phyloP scores from a whole-genome alignment of 1,140 invertebrate species.

The Zophobas atratus region DNA sequence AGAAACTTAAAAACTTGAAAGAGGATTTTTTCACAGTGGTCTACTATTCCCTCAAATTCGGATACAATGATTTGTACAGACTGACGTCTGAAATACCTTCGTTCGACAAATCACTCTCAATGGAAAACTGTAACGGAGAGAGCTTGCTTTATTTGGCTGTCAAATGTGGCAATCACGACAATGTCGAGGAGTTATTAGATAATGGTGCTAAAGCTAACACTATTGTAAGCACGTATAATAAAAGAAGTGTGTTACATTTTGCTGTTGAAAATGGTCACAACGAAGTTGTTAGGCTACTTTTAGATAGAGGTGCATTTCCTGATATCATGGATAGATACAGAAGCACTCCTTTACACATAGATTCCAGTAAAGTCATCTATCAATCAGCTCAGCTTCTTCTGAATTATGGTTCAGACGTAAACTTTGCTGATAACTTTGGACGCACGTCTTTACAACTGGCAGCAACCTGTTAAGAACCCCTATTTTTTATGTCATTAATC shows the following conservation, averaged over 20 bases:
- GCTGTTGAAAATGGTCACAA: slow-evolving; percentile 18
- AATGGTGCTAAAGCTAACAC: slow-evolving; percentile 35
- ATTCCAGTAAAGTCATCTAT: slow-evolving; percentile 17
- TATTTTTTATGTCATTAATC: too few species aligned
- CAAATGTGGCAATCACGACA: slow-evolving; percentile 27
- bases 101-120: neutral
- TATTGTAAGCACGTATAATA: slow-evolving; percentile 12
- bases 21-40: neutral
- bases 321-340: slow-evolving; percentile 39
- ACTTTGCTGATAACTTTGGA: slow-evolving; percentile 13
- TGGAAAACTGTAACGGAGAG: slow-evolving; percentile 21
- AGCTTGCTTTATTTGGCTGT: slow-evolving; percentile 37
- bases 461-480: neutral
- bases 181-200: slow-evolving; percentile 10
- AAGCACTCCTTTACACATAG: slow-evolving; percentile 43
- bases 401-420: slow-evolving; percentile 1
- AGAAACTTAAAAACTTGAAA: neutral
- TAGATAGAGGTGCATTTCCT: slow-evolving; percentile 20
- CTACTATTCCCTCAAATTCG: slow-evolving; percentile 1
- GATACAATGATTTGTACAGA: neutral
- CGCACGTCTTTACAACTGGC: slow-evolving; percentile 5
- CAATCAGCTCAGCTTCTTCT: slow-evolving; percentile 8
- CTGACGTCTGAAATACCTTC: neutral
- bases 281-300: slow-evolving; percentile 10
- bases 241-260: slow-evolving; percentile 18